These are phyloP conservation scores for Ptychoptera albimana DNA, from an alignment of 2,888 invertebrate species.

Conservation along the genomic window DNA sequence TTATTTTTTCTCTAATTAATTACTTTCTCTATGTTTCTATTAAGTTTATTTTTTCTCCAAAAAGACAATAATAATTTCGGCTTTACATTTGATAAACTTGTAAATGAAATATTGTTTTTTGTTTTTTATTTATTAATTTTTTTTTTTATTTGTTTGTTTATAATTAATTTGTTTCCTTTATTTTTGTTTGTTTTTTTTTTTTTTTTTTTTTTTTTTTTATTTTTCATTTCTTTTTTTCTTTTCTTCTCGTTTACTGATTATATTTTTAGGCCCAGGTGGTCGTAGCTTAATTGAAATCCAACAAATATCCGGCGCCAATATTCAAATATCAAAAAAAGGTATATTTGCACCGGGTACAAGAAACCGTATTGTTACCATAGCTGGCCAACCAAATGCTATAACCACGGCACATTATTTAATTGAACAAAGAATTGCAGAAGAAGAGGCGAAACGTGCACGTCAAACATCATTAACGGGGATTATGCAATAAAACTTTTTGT, in stretches of 20 bases:
- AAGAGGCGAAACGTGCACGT: slow-evolving; percentile 86
- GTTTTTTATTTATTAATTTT: slow-evolving; percentile 1
- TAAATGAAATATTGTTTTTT: no score
- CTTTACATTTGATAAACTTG: no score
- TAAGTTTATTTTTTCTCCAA: not conserved
- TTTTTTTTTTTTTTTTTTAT: slow-evolving; percentile 4
- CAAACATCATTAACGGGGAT: slow-evolving; percentile 53
- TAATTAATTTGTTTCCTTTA: slow-evolving; percentile 5
- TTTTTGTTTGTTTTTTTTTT: slow-evolving; percentile 3
- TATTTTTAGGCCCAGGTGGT: slow-evolving; percentile 67
- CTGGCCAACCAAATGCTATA: slow-evolving; percentile 78
- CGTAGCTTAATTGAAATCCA: slow-evolving; percentile 94
- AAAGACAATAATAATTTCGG: not conserved
- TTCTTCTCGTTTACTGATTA: slow-evolving; percentile 3
- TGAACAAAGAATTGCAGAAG: slow-evolving; percentile 91
- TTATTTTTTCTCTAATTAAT: no score
- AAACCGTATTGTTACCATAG: slow-evolving; percentile 93
- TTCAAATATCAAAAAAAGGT: slow-evolving; percentile 97
- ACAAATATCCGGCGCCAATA: slow-evolving; percentile 91
- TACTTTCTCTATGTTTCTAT: not conserved
- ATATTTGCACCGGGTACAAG: slow-evolving; percentile 93
- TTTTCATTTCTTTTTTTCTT: slow-evolving; percentile 1
- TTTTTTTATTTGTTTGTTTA: slow-evolving; percentile 6
- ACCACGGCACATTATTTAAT: slow-evolving; percentile 87
- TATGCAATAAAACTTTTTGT: slow-evolving; percentile 8